These are phyloP conservation scores for Etheostoma nigrum DNA, from an alignment of 2,797 vertebrate genomes.

Conservation along the genomic window DNA sequence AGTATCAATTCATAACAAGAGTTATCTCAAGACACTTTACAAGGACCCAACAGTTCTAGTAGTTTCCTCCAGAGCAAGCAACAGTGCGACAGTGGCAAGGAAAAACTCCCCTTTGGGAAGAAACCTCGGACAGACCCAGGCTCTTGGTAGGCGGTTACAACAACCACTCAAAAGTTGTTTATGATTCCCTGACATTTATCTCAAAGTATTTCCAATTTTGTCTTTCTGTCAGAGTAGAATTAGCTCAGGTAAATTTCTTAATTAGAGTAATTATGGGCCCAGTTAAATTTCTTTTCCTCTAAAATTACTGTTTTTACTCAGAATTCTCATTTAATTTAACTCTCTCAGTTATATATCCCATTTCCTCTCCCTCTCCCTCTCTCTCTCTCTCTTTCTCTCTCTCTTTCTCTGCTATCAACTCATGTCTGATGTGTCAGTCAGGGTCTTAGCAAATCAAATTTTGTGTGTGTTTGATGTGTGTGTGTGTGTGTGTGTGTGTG, in stretches of 20 bases:
- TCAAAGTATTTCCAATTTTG: background rate
- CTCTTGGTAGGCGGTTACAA: background rate
- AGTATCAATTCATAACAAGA: too few species aligned
- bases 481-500: conserved; percentile 6
- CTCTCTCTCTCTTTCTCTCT: conserved; percentile 8
- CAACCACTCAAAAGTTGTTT: background rate
- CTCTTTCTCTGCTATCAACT: conserved; percentile 54
- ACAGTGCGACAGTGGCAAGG: too few species aligned
- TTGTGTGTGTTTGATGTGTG: background rate
- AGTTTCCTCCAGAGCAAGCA: too few species aligned
- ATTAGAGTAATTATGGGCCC: conserved; percentile 27
- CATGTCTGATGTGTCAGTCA: conserved; percentile 74
- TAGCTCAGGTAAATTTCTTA: conserved; percentile 15
- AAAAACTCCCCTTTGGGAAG: too few species aligned
- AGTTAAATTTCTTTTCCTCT: conserved; percentile 28
- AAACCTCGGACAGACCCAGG: too few species aligned
- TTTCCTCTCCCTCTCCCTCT: conserved; percentile 2
- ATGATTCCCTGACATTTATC: background rate
- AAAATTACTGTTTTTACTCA: conserved; percentile 32
- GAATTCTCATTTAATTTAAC: conserved; percentile 43
- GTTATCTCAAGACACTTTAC: too few species aligned
- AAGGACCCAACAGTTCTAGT: too few species aligned
- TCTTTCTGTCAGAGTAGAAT: conserved; percentile 21
- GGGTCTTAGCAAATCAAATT: conserved; percentile 71
- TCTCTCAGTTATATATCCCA: conserved; percentile 36